These are phyloP conservation scores for Lucilia cuprina DNA, from an alignment of 1,140 invertebrate species.

Conservation along the genomic window DNA sequence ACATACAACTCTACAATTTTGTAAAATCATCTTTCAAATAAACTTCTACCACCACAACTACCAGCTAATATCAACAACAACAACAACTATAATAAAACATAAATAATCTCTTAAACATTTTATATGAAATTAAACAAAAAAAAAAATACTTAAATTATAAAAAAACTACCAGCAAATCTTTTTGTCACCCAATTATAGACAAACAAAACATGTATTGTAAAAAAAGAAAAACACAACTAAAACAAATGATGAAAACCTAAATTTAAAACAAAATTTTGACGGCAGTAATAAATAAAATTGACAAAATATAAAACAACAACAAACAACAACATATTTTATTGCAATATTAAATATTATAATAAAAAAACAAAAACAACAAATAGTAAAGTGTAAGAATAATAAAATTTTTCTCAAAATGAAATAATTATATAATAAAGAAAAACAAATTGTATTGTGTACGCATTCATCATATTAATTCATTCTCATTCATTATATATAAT, in stretches of 20 bases:
- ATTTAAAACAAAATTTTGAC: background rate
- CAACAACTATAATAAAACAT: background rate
- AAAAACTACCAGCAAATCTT: background rate
- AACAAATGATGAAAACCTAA: background rate
- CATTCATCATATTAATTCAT: background rate
- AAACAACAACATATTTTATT: conserved; percentile 24
- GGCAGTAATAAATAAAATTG: conserved; percentile 15
- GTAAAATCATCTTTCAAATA: background rate
- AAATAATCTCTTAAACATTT: background rate
- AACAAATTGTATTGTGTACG: background rate
- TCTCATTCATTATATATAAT: background rate
- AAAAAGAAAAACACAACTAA: background rate
- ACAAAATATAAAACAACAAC: conserved; percentile 9
- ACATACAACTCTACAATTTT: background rate
- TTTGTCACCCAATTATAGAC: background rate
- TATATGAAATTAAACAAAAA: background rate
- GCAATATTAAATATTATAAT: conserved; percentile 21
- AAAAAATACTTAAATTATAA: background rate
- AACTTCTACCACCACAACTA: background rate
- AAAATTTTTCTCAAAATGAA: no score
- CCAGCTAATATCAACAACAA: conserved; percentile 4
- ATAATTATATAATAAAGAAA: no score
- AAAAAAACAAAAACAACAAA: background rate
- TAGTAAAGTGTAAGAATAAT: no score
- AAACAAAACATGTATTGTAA: background rate